Evolutionary conservation across 2,113 vertebrate species (phyloP).

Genomic region (Scomber colias): DNA sequence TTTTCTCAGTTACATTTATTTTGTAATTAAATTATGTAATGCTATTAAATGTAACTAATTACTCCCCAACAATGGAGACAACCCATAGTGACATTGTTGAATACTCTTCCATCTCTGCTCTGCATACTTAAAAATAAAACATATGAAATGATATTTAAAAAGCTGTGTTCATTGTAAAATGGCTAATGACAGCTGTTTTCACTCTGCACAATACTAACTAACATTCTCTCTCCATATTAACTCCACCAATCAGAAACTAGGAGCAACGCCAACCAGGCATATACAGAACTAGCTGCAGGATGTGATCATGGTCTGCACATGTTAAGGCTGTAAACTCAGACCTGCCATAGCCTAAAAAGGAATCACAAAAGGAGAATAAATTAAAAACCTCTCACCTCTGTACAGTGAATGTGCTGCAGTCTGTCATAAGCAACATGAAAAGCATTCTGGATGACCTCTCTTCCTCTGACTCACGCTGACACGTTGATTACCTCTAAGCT

Average conservation of each 20-base stretch:
- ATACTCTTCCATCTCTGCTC: background rate
- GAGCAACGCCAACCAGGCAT: background rate
- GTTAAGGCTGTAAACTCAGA: background rate
- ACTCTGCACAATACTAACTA: background rate
- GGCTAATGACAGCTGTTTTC: background rate
- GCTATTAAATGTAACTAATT: too few relatives aligned
- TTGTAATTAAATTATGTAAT: too few relatives aligned
- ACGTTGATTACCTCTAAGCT: slow-evolving; percentile 9
- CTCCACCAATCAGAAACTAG: slow-evolving; percentile 3
- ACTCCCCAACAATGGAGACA: too few relatives aligned
- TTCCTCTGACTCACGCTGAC: slow-evolving; percentile 26
- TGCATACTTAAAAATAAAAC: background rate
- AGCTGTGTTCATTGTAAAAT: too few relatives aligned
- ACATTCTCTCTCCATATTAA: background rate
- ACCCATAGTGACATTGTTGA: background rate
- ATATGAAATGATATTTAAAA: background rate
- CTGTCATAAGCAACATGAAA: background rate
- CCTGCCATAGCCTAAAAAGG: too few relatives aligned
- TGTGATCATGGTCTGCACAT: background rate
- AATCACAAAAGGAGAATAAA: background rate
- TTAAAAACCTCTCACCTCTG: background rate
- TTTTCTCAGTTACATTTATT: too few relatives aligned
- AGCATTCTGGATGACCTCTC: background rate
- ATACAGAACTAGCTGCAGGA: background rate
- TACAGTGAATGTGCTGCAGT: background rate